phyloP scores from a whole-genome alignment of 2,888 invertebrate genomes.

The Apamea anceps region DNA sequence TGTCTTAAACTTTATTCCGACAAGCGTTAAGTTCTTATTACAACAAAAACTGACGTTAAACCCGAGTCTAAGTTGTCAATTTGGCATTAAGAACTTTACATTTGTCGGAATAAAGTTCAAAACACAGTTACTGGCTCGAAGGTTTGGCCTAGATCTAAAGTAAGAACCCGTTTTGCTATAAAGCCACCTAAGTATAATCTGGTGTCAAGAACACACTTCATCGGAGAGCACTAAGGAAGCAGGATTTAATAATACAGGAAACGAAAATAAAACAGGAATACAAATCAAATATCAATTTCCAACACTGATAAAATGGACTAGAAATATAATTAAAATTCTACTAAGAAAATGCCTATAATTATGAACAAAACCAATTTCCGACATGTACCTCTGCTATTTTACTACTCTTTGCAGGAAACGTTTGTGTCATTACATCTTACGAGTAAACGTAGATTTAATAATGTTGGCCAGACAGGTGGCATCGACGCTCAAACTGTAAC shows the following conservation, averaged over 20 bases:
- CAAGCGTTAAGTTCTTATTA: background rate
- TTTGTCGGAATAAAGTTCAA: background rate
- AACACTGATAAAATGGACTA: background rate
- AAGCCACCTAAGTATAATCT: too few species aligned
- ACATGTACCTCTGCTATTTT: constrained; percentile 33
- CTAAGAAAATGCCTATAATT: constrained; percentile 32
- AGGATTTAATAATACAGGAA: constrained; percentile 2
- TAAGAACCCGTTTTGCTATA: too few species aligned
- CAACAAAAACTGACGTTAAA: too few species aligned
- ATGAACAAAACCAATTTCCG: constrained; percentile 53
- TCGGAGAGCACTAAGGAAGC: background rate
- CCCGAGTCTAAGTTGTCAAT: too few species aligned
- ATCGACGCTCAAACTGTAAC: background rate
- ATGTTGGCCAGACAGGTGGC: background rate
- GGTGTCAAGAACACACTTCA: background rate
- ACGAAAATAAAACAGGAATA: constrained; percentile 6
- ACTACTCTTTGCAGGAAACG: constrained; percentile 37
- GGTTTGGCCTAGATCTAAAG: too few species aligned
- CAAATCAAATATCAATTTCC: constrained; percentile 19
- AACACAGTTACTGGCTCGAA: background rate
- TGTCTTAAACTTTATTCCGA: background rate
- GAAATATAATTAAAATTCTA: background rate
- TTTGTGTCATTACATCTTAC: constrained; percentile 35
- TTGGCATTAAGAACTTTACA: background rate
- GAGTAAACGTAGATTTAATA: constrained; percentile 16